Conservation (phyloP, 2,888 invertebrate genomes). For the Abrostola tripartita region DNA sequence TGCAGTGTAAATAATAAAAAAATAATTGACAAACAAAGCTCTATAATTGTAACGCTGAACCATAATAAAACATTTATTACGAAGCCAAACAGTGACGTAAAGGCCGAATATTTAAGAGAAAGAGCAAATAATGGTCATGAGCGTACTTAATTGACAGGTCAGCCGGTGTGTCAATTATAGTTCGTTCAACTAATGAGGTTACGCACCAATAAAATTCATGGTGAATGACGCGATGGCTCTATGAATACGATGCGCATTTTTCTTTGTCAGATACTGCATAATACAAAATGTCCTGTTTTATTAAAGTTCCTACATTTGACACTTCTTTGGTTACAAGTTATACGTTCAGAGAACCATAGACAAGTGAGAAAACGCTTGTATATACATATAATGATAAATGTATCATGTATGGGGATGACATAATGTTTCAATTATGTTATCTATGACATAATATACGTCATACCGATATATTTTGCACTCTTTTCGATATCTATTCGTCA, state of each 20-base stretch:
- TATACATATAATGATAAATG: too few relatives aligned
- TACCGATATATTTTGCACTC: too few relatives aligned
- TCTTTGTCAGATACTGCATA: constrained; percentile 23
- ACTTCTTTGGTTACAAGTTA: constrained; percentile 6
- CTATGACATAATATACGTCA: too few relatives aligned
- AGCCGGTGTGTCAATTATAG: constrained; percentile 87
- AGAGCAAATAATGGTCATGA: constrained; percentile 63
- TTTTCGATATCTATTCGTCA: too few relatives aligned
- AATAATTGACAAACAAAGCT: too few relatives aligned
- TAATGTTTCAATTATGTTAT: too few relatives aligned
- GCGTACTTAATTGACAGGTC: constrained; percentile 84
- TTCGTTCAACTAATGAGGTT: constrained; percentile 85
- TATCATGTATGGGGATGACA: too few relatives aligned
- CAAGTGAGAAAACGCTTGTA: too few relatives aligned
- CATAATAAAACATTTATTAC: not conserved
- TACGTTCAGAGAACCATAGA: too few relatives aligned
- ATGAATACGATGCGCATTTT: constrained; percentile 46
- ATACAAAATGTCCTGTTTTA: constrained; percentile 4
- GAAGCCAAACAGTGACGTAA: constrained; percentile 8
- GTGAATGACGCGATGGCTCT: constrained; percentile 64
- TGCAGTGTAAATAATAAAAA: not conserved
- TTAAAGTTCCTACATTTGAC: not conserved
- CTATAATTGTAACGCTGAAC: not conserved
- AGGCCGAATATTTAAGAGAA: constrained; percentile 47
- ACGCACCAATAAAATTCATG: constrained; percentile 74